Evolutionary conservation across 2,888 invertebrate genomes (phyloP), one percentile per base, ranked within the genome.

Genomic region (Pristionchus arcanus): DNA sequence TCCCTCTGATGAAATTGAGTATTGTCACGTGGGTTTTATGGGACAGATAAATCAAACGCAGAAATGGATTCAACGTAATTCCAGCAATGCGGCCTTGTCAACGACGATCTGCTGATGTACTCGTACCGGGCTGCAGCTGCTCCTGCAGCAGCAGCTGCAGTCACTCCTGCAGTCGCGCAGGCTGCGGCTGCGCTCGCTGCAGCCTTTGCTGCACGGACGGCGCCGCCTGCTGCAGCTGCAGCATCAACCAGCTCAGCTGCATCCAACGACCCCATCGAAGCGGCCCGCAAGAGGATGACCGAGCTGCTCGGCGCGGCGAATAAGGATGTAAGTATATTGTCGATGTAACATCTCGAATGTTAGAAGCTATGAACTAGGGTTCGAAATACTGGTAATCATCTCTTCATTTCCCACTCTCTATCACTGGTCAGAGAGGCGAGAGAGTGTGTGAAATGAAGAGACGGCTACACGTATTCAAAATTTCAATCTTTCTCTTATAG

Each of bases 101-200:
- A 87, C 87, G 68, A 28, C 42, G 87, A 66, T 16, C 34, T 87
- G 19, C 87, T 66, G 31, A 15, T 68, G 31, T 68, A 84, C 84
- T 25, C 59, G 19, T 53, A 31, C 16, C 19, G 9, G 21, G 21
- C 31, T 63, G 63, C 63, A 21, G 31, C 85, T 25, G 85, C 63
- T 13, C 21, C 25, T 37, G 7, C 74, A 19, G 34, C 74, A 11
- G 25, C 85, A 15, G 68, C 68, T 68, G 31, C 68, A 68, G 31
- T 28, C 13, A 31, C 4, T 53, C 63, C 63, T 9, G 34, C 37
- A 25, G n/a, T 63, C 16, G 25, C 31, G n/a, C 28, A 25, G 11
- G 81, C 81, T 2, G 53, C 81, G 4, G 53, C 81, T n/a, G 9
- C 83, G 28, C 21, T 28, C 0, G 81, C 81, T 4, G 77, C 34